A percentile compares a stretch with the other conserved stretches of the same genome.
Conservation (phyloP, 2,113 vertebrate species). For the Gorsachius goisagi region DNA sequence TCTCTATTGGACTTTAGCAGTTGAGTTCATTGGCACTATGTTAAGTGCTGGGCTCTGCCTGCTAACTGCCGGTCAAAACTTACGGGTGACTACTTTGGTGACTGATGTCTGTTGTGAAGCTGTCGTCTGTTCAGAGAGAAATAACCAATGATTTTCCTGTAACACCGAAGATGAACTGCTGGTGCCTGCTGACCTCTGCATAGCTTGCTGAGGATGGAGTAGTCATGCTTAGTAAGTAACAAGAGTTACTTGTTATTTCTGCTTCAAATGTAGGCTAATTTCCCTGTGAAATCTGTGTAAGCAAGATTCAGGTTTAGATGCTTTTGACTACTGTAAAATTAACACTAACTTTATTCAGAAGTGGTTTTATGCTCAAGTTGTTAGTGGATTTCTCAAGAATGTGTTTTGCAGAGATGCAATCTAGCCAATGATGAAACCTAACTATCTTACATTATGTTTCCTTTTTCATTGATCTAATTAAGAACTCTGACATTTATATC, state of each 20-base stretch:
- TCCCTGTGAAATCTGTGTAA: neutral
- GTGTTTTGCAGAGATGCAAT: neutral
- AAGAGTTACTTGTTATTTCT: slow-evolving; percentile 1
- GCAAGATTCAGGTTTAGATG: neutral
- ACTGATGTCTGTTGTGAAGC: neutral
- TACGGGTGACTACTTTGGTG: neutral
- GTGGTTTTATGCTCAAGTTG: neutral
- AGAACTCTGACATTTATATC: neutral
- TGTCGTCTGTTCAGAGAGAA: neutral
- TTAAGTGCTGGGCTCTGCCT: neutral
- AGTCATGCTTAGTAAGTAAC: neutral
- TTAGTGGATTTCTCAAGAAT: neutral
- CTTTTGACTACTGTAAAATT: neutral
- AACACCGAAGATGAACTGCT: neutral
- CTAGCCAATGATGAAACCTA: neutral
- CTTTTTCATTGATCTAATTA: neutral
- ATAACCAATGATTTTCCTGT: neutral
- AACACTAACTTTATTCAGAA: neutral
- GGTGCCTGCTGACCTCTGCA: neutral
- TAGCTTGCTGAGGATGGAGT: neutral
- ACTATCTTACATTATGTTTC: neutral
- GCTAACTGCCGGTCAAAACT: neutral
- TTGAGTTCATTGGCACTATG: accelerated
- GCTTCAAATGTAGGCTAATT: slow-evolving; percentile 34
- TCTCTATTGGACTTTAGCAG: neutral